phyloP scores from a whole-genome alignment of 2,888 invertebrate species.

The Corythucha ciliata region DNA sequence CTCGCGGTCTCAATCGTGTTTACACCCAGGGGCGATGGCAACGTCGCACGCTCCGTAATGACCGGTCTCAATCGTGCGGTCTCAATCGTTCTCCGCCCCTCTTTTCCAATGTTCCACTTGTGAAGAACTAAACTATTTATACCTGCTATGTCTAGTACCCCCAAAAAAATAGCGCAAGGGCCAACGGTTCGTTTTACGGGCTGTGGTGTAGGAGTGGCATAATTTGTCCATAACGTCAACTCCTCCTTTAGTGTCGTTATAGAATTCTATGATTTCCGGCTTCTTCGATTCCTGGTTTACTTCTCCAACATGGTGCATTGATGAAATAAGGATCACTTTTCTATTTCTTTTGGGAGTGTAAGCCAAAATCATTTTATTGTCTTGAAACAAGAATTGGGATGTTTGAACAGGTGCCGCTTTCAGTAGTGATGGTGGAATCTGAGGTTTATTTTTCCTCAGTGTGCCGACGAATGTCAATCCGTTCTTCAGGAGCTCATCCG shows the following conservation, averaged over 20 bases:
- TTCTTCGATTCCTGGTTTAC: too few relatives aligned
- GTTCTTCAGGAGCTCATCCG: conserved; percentile 3
- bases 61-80: too few relatives aligned
- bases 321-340: conserved; percentile 15
- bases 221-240: conserved; percentile 16
- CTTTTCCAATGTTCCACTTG: conserved; percentile 19
- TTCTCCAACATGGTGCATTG: conserved; percentile 5
- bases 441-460: conserved; percentile 12
- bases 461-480: conserved; percentile 12
- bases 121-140: conserved; percentile 13
- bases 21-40: too few relatives aligned
- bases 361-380: conserved; percentile 11
- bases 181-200: conserved; percentile 18
- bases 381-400: conserved; percentile 11
- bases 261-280: conserved; percentile 6
- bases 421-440: conserved; percentile 10
- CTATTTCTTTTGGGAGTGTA: conserved; percentile 16
- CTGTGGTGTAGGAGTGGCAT: conserved; percentile 12
- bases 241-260: conserved; percentile 19
- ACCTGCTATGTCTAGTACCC: conserved; percentile 13
- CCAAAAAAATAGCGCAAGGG: conserved; percentile 21
- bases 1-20: too few relatives aligned
- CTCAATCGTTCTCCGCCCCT: too few relatives aligned
- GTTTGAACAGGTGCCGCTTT: conserved; percentile 12
- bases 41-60: too few relatives aligned